These are phyloP conservation scores for Enteromius mattozi DNA, from an alignment of 2,797 vertebrate genomes.

Conservation along the genomic window DNA sequence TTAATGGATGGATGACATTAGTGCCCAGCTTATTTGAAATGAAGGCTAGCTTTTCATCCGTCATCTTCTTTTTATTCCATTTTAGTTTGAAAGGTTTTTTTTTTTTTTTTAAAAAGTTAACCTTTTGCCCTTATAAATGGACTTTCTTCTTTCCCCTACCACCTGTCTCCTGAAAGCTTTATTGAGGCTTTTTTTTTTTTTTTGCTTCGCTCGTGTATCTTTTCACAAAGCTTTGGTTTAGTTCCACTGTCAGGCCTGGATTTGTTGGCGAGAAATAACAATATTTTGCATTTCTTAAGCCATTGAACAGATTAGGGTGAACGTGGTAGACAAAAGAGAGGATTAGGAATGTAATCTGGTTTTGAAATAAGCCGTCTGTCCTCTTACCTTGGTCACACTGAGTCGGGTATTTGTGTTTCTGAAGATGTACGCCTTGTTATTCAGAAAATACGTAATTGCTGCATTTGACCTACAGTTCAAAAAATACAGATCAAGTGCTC, in stretches of 20 bases:
- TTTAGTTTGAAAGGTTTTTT: neutral
- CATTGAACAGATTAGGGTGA: constrained; percentile 49
- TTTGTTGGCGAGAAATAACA: constrained; percentile 36
- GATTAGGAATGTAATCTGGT: constrained; percentile 54
- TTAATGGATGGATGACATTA: constrained; percentile 16
- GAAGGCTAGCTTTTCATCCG: neutral
- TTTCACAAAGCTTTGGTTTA: neutral
- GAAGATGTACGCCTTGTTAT: neutral
- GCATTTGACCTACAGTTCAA: neutral
- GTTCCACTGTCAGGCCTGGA: neutral
- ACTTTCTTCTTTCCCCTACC: neutral
- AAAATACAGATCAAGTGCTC: neutral
- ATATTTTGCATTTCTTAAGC: constrained; percentile 50
- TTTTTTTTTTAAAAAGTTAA: neutral
- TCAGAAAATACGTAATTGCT: neutral
- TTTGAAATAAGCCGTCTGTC: constrained; percentile 54
- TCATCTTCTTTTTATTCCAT: neutral
- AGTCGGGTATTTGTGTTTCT: constrained; percentile 13
- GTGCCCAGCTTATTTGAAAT: neutral
- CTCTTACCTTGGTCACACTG: neutral
- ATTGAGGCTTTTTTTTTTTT: neutral
- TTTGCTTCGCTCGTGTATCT: neutral
- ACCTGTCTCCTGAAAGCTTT: neutral
- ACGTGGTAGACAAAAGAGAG: constrained; percentile 15
- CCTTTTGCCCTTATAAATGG: constrained; percentile 4